Base-by-base conservation (phyloP, 2,113 vertebrate genomes). In the Rhegmatorhina hoffmannsi region DNA sequence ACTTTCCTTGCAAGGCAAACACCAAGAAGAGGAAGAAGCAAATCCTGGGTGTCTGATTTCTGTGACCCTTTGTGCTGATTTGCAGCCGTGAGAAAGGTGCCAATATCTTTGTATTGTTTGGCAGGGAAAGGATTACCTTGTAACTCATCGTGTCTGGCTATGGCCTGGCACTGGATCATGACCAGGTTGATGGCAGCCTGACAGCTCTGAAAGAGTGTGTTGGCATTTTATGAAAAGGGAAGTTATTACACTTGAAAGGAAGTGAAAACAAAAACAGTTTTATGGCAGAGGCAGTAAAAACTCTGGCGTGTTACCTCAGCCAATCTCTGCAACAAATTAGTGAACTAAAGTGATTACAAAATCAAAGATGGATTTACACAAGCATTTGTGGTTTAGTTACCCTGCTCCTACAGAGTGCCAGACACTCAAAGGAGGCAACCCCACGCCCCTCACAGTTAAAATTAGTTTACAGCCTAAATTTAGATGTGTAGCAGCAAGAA, bases 161-260 rank as follows among this genome's bases (percentile, higher is more conserved):
- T 91, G 87, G 69, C 75, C 93, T 95, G 95, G 93, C 95, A 91
- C 82, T 91, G 84, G 75, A 96, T 95, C 94, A 84, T 70, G 90
- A 94, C 94, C 94, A 96, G 92, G 89, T 86, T 94, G 81, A 96
- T 94, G 92, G 93, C 94, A 96, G 89, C 62, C 91, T 92, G 87
- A 96, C 92, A 94, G 90, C 81, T 93, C 92, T 95, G 81, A 84
- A 95, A 96, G 92, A 94, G 75, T 90, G 95, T 84, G 93, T 90
- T 95, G 94, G 92, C 95, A 96, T 96, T 96, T 96, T 96, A 93
- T 95, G 86, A 95, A 97, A 97, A 93, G 93, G 90, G 93, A 95
- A 94, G 93, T 93, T 93, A 96, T 92, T 97, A 93, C 93, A 89
- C 92, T 97, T 96, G 95, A 96, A 97, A 97, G 93, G 93, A 96